Conservation (phyloP, 37 sponge, comb jelly and placozoan species). For the Beroe forskalii region DNA sequence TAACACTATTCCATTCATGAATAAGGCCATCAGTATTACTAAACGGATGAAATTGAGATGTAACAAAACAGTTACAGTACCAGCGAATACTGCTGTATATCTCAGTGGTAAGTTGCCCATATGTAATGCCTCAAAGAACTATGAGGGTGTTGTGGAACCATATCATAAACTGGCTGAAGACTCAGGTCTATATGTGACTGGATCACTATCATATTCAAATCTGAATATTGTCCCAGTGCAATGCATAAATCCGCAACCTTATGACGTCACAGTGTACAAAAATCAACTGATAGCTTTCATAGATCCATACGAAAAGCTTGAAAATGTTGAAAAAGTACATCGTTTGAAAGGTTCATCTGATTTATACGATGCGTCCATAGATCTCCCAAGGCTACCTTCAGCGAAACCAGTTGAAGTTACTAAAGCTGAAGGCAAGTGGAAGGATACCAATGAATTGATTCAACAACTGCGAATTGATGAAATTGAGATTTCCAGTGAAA, state of each 20-base stretch:
- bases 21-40: not conserved
- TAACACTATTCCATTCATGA: not conserved
- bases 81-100: not conserved
- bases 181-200: not conserved
- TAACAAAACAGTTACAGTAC: not conserved
- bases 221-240: not conserved
- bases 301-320: not conserved
- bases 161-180: not conserved
- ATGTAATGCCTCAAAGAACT: not conserved
- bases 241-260: not conserved
- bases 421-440: not conserved
- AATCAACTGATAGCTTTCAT: constrained; percentile 23
- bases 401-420: not conserved
- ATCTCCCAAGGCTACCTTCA: not conserved
- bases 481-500: not conserved
- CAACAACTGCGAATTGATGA: constrained; percentile 8
- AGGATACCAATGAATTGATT: not conserved
- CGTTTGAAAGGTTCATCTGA: not conserved
- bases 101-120: not conserved
- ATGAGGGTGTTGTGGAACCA: not conserved
- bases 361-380: not conserved
- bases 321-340: not conserved
- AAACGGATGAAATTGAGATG: not conserved
- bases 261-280: not conserved
- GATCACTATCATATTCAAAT: not conserved